These are phyloP conservation scores for Galaxea fascicularis DNA, from an alignment of 92 coral and sea anemone species.

Conservation along the genomic window DNA sequence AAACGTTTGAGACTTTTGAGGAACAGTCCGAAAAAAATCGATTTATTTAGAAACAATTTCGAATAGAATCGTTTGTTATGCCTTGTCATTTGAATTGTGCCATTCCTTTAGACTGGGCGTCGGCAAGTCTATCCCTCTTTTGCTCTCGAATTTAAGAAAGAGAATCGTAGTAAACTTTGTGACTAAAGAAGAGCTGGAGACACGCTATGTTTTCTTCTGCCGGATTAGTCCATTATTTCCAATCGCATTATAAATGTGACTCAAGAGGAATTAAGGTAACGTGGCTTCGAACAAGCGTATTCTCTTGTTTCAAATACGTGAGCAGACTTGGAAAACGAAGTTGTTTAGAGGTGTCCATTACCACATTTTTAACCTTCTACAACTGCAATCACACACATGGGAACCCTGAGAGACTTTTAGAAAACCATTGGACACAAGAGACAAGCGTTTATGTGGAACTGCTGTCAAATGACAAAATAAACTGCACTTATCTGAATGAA, in stretches of 20 bases:
- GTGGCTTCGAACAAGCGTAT: not conserved
- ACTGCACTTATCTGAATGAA: too few species aligned
- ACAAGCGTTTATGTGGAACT: not conserved
- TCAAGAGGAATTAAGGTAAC: not conserved
- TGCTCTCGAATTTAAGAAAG: not conserved
- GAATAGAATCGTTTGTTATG: not conserved
- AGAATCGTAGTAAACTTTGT: not conserved
- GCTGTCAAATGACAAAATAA: not conserved
- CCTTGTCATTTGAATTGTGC: slow-evolving; percentile 10
- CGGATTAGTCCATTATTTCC: not conserved
- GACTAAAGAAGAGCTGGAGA: not conserved
- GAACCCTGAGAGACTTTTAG: slow-evolving; percentile 19
- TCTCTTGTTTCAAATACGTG: not conserved
- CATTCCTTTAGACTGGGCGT: slow-evolving; percentile 14
- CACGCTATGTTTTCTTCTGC: not conserved
- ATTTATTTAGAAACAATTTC: not conserved
- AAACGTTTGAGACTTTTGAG: too few species aligned
- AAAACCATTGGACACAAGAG: slow-evolving; percentile 9
- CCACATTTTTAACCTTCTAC: not conserved
- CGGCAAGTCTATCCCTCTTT: not conserved
- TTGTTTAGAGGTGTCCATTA: too few species aligned
- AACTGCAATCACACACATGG: not conserved
- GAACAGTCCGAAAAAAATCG: too few species aligned
- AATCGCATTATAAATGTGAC: too few species aligned
- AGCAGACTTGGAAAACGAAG: not conserved